Evolutionary conservation across 2,797 vertebrate species (phyloP).

Genomic region (Melanotaenia pygmaea): DNA sequence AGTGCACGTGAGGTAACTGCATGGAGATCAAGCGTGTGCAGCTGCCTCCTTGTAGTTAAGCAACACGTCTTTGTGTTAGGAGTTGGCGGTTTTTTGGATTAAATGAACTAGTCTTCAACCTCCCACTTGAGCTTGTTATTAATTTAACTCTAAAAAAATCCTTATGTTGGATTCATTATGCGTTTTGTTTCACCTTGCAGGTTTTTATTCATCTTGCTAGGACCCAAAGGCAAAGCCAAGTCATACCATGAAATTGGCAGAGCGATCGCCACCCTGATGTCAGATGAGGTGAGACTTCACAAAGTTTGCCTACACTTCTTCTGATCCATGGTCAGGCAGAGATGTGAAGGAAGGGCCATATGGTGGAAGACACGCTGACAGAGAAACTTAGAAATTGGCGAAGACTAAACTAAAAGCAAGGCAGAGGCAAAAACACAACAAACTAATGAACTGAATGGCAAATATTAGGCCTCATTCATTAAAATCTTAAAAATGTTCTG

Average conservation of each 20-base stretch:
- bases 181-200: conserved; percentile 69
- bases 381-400: no score
- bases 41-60: neutral
- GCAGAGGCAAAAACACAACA: no score
- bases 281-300: conserved; percentile 89
- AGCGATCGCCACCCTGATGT: conserved; percentile 98
- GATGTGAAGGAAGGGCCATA: no score
- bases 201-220: conserved; percentile 96
- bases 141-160: neutral
- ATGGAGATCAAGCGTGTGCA: neutral
- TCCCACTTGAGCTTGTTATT: neutral
- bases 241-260: conserved; percentile 98
- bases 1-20: neutral
- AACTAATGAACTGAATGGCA: no score
- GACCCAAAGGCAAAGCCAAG: conserved; percentile 98
- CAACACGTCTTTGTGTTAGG: neutral
- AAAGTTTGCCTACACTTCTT: no score
- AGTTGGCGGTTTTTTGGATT: neutral
- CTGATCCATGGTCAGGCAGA: no score
- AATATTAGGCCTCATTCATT: no score
- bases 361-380: no score
- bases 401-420: no score
- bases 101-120: neutral
- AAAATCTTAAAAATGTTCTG: no score
- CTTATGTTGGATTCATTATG: neutral